Base-by-base conservation (phyloP, 1,140 invertebrate genomes). In the Maniola jurtina region DNA sequence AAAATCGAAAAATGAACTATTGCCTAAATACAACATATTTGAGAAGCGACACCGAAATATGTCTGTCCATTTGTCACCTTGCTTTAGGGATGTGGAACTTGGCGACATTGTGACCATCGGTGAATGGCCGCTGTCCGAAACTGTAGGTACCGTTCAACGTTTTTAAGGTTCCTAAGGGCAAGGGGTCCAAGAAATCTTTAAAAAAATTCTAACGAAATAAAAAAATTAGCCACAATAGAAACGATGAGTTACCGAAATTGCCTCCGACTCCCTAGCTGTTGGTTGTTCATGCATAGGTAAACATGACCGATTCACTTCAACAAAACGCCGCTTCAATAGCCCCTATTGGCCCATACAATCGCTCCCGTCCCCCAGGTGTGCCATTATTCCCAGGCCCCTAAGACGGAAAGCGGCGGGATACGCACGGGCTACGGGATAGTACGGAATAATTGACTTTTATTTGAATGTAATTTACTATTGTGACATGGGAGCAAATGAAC, bases 1-100 rank as follows among this genome's bases (percentile, higher is more conserved):
- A n/a, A n/a, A n/a, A n/a, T n/a, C n/a, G n/a, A n/a, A n/a, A n/a
- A n/a, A n/a, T n/a, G n/a, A n/a, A n/a, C n/a, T n/a, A n/a, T n/a
- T 99, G 42, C 94, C 95, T 67, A 99, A 99, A 92, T 99, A 99
- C 92, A 99, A 99, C 84, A 94, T 99, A 88, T 99, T 99, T 89
- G 99, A 99, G 91, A 99, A 99, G 91, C 93, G 99, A 73, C 99
- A 99, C 93, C 96, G 96, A 80, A 99, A 99, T 86, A 98, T 99
- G 96, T 98, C 98, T 77, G 99, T 99, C 5, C 99, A 99, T 92
- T 93, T 99, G 63, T 99, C 98, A 59, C 99, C 99, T n/a, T 98
- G 96, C 83, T 99, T 99, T 94, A 97, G 99, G 86, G 99, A 99
- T 92, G 97, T 99, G 58, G 94, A 95, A 86, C 92, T 97, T 68